phyloP scores from a whole-genome alignment of 2,888 invertebrate species.

The Lasioglossum calceatum region DNA sequence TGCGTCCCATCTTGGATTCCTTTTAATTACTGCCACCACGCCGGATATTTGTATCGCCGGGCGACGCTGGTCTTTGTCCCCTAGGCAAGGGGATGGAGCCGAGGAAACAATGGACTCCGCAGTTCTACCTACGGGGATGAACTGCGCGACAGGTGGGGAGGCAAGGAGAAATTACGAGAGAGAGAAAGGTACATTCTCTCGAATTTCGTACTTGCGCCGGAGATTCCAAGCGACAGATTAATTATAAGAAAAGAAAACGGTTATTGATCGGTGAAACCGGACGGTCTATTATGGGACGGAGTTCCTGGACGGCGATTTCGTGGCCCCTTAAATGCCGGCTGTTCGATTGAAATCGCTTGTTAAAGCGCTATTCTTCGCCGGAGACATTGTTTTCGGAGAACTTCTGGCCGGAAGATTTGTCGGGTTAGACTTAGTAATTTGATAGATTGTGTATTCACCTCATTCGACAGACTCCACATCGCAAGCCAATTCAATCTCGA shows the following conservation, averaged over 20 bases:
- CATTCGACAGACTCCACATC: too few species aligned
- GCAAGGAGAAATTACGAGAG: background rate
- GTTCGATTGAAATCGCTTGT: background rate
- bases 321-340: background rate
- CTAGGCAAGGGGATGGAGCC: background rate
- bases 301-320: background rate
- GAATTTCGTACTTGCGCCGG: background rate
- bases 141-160: constrained; percentile 3
- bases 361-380: background rate
- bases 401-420: background rate
- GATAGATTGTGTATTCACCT: too few species aligned
- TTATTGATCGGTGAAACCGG: background rate
- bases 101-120: background rate
- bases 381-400: background rate
- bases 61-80: background rate
- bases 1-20: constrained; percentile 53
- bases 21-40: constrained; percentile 56
- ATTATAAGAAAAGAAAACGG: constrained; percentile 8
- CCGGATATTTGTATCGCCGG: constrained; percentile 51
- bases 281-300: background rate
- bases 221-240: background rate
- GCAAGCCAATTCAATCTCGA: too few species aligned
- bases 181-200: background rate
- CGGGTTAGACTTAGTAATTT: background rate
- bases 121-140: constrained; percentile 2